phyloP scores from a whole-genome alignment of 2,113 vertebrate species.

The Cinclus cinclus region DNA sequence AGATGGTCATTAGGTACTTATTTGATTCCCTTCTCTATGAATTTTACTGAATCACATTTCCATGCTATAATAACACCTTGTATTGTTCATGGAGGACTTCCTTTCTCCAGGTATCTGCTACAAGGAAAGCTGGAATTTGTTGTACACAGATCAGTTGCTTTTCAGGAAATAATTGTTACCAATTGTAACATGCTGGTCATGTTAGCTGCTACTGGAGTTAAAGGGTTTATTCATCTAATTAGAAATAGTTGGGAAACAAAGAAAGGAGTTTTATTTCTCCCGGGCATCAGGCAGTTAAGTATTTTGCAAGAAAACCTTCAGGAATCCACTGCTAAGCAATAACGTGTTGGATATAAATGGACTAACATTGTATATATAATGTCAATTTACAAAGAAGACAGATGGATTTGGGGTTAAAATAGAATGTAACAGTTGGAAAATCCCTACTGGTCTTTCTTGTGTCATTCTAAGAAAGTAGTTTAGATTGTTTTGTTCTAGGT shows the following conservation, averaged over 20 bases:
- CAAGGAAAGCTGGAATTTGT: not conserved
- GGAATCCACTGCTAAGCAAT: not conserved
- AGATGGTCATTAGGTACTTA: not conserved
- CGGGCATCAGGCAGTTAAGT: not conserved
- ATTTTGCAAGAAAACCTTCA: not conserved
- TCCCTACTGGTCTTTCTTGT: not conserved
- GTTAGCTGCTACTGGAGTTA: not conserved
- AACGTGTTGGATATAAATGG: not conserved
- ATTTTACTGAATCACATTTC: not conserved
- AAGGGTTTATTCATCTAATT: not conserved
- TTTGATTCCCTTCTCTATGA: not conserved
- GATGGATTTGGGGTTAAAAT: not conserved
- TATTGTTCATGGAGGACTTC: not conserved
- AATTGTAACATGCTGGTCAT: not conserved
- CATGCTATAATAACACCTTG: not conserved
- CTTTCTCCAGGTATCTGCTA: not conserved
- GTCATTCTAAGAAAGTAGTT: not conserved
- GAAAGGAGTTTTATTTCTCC: not conserved
- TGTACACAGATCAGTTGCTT: not conserved
- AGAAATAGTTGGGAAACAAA: not conserved
- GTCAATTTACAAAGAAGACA: slow-evolving; percentile 8
- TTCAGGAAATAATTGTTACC: not conserved
- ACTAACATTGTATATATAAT: not conserved
- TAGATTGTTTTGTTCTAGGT: not conserved
- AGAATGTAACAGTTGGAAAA: not conserved